Conservation (phyloP, 2,113 vertebrate genomes). For the Leucoraja erinaceus region DNA sequence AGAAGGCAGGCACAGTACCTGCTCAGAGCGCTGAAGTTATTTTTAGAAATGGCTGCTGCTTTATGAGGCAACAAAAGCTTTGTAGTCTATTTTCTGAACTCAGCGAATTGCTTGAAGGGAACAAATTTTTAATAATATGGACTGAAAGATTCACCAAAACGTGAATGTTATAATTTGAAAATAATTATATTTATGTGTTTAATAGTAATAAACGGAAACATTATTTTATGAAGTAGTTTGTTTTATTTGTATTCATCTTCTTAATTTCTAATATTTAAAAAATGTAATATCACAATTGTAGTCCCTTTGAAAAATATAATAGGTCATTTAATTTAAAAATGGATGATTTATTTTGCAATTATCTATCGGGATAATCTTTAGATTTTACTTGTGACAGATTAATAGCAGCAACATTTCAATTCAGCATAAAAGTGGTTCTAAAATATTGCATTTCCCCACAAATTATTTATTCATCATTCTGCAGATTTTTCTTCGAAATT, state of each 20-base stretch:
- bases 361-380: too few species aligned
- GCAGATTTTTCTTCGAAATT: background rate
- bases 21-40: conserved; percentile 65
- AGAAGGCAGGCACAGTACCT: conserved; percentile 66
- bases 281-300: background rate
- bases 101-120: conserved; percentile 33
- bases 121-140: background rate
- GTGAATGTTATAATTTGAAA: background rate
- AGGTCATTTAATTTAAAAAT: conserved; percentile 13
- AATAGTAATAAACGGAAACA: background rate
- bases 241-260: background rate
- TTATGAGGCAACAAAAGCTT: conserved; percentile 76
- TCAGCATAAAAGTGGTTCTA: background rate
- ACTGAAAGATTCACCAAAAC: background rate
- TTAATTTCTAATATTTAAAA: background rate
- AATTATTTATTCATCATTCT: background rate
- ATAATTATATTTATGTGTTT: background rate
- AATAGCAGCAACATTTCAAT: background rate
- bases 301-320: background rate
- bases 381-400: background rate
- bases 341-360: background rate
- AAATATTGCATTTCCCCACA: background rate
- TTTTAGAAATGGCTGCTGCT: conserved; percentile 75
- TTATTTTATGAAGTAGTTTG: background rate
- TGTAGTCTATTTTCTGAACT: conserved; percentile 61